Evolutionary conservation across 1,140 invertebrate species (phyloP).

Genomic region (Pygmarrhopalites habei): DNA sequence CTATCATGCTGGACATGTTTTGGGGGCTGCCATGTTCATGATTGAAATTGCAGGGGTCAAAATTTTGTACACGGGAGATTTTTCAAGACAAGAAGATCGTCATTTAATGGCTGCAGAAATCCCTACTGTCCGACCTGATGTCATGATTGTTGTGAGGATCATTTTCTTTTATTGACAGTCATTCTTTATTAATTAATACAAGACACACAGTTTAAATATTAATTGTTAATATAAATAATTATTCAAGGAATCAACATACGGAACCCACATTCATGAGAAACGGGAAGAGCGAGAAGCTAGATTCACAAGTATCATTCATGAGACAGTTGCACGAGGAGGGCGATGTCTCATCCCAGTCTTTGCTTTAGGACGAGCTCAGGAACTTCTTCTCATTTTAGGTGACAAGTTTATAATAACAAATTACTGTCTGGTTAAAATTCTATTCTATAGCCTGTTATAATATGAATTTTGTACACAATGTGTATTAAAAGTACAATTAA

Average conservation of each 20-base stretch:
- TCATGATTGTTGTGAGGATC: conserved; percentile 75
- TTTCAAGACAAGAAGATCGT: conserved; percentile 95
- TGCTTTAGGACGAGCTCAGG: conserved; percentile 94
- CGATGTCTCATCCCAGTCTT: conserved; percentile 97
- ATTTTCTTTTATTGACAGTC: not conserved
- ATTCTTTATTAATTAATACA: not conserved
- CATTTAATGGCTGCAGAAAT: conserved; percentile 99
- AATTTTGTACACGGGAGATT: conserved; percentile 96
- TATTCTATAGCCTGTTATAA: too few relatives aligned
- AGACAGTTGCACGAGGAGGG: conserved; percentile 92
- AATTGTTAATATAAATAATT: not conserved
- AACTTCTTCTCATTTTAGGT: conserved; percentile 87
- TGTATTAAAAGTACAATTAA: too few relatives aligned
- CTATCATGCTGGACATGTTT: conserved; percentile 96
- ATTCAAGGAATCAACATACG: conserved; percentile 90
- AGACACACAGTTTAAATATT: conserved; percentile 10
- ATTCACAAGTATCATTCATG: conserved; percentile 90
- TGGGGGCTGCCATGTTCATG: conserved; percentile 99
- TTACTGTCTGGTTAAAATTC: too few relatives aligned
- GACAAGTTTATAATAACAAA: too few relatives aligned
- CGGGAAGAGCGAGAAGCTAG: conserved; percentile 89
- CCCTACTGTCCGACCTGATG: conserved; percentile 89
- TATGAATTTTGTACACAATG: too few relatives aligned
- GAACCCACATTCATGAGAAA: conserved; percentile 98
- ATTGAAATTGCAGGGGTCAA: conserved; percentile 98